These are phyloP conservation scores for Sebastes baramenuke DNA, from an alignment of 2,797 vertebrate species.

Conservation along the genomic window DNA sequence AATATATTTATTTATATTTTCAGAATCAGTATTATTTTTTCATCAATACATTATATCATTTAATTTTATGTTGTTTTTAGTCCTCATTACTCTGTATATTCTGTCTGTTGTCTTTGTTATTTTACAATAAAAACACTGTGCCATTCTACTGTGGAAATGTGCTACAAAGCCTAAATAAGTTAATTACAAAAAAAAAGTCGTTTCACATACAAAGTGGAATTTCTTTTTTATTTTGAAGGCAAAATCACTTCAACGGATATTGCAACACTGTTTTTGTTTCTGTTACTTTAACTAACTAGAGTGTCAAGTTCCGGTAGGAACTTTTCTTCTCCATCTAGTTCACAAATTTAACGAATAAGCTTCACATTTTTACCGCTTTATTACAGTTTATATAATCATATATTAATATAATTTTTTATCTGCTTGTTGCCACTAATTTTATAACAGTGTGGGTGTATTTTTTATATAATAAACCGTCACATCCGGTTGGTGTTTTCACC, in stretches of 20 bases:
- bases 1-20: too few relatives aligned
- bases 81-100: too few relatives aligned
- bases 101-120: too few relatives aligned
- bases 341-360: neutral
- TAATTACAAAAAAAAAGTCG: neutral
- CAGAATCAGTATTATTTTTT: too few relatives aligned
- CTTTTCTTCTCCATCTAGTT: neutral
- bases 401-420: neutral
- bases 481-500: constrained; percentile 8
- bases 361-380: accelerated
- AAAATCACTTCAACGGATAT: neutral
- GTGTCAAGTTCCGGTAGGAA: neutral
- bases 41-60: too few relatives aligned
- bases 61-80: too few relatives aligned
- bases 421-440: accelerated
- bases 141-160: too few relatives aligned
- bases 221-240: neutral
- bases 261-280: neutral
- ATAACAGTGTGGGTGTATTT: neutral
- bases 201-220: neutral
- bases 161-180: too few relatives aligned
- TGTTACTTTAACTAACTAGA: neutral
- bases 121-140: too few relatives aligned
- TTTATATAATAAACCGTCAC: accelerated
- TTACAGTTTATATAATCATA: neutral